Evolutionary conservation across 2,113 vertebrate species (phyloP).

Genomic region (Panurus biarmicus): DNA sequence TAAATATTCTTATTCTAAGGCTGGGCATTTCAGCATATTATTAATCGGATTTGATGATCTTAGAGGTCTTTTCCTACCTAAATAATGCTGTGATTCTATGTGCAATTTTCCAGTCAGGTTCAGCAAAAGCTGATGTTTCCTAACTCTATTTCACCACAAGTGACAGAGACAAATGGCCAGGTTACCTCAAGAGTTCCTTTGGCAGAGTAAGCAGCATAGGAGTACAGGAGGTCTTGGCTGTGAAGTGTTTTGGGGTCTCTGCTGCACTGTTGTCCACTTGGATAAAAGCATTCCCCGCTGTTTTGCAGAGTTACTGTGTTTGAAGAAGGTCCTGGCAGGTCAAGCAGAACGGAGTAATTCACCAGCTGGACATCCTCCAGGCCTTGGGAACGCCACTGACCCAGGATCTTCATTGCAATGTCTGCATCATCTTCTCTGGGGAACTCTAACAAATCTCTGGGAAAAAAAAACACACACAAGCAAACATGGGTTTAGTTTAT

Average conservation of each 20-base stretch:
- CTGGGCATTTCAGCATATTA: background rate
- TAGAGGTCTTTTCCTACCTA: background rate
- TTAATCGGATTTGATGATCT: background rate
- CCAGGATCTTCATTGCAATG: conserved; percentile 72
- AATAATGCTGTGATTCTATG: background rate
- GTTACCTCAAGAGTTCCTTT: conserved; percentile 87
- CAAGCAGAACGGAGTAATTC: conserved; percentile 87
- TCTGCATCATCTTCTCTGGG: conserved; percentile 67
- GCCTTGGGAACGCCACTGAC: conserved; percentile 81
- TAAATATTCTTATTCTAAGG: background rate
- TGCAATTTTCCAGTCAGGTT: background rate
- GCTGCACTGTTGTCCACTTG: conserved; percentile 77
- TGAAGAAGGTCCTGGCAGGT: conserved; percentile 77
- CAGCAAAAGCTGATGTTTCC: conserved; percentile 34
- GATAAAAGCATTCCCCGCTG: conserved; percentile 81
- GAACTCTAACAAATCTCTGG: conserved; percentile 74
- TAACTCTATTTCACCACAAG: conserved; percentile 55
- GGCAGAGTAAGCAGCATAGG: conserved; percentile 89
- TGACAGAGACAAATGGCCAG: conserved; percentile 66
- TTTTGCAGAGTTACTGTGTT: conserved; percentile 79
- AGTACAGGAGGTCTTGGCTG: conserved; percentile 68
- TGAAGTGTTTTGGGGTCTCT: conserved; percentile 36
- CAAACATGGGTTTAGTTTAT: background rate
- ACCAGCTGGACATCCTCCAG: conserved; percentile 79
- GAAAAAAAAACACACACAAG: background rate